Evolutionary conservation across 2,888 invertebrate species (phyloP), one percentile per base, ranked within the genome.

Genomic region (Onthophagus sagittarius): DNA sequence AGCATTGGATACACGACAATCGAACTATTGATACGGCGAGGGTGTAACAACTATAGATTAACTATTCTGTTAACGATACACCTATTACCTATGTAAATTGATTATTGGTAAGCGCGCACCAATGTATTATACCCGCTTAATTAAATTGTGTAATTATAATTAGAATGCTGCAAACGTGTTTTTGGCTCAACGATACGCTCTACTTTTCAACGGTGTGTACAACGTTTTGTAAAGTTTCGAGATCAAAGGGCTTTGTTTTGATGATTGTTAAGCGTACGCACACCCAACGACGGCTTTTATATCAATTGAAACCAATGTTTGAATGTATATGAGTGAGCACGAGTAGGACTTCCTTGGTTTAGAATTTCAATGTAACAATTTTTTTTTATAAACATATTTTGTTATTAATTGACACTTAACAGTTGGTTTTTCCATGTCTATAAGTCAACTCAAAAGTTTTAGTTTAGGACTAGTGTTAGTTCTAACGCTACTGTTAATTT

Each of bases 61-160:
- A 83, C 84, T 83, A 84, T 84, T 83, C 83, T 81, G 83, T 81
- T 81, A 83, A 81, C 81, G 84, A 84, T 84, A 84, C 82, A 84
- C 82, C 83, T 80, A 84, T 83, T 84, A 83, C 81, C 82, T 80
- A 82, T 82, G 83, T 83, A 82, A 83, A 84, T 83, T 83, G 82
- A 82, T 84, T 83, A 81, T 82, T 82, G 82, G 72, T 32, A 62
- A 64, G 70, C 15, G 15, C 72, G 62, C 64, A 72, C 15, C 33
- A 65, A 70, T 71, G 71, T 62, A 71, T 73, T 75, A 72, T 76
- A 39, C 64, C 63, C 71, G 75, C 65, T 76, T 75, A 77, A 76
- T 77, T 76, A 75, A 74, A 74, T 75, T 73, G 71, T 53, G 63
- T 70, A 74, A 74, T 67, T 72, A 69, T 62, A 15, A 70, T 72